These are phyloP conservation scores for Leptoteleia sp. DNA, from an alignment of 1,140 invertebrate species.

Conservation along the genomic window DNA sequence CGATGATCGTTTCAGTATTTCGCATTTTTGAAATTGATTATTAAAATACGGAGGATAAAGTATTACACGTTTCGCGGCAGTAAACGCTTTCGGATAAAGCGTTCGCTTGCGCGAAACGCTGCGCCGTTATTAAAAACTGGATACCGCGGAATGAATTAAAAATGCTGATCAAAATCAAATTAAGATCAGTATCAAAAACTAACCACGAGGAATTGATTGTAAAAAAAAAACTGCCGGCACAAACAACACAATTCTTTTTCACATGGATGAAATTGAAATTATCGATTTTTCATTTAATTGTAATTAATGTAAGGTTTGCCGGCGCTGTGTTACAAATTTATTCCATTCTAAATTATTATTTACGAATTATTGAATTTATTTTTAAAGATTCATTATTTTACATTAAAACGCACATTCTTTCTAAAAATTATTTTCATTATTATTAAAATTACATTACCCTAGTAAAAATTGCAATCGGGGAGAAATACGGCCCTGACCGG, in stretches of 20 bases:
- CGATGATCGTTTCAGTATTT: constrained; percentile 22
- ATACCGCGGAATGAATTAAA: constrained; percentile 29
- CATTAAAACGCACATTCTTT: no score
- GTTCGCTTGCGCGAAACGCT: background rate
- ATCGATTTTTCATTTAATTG: no score
- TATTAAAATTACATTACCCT: no score
- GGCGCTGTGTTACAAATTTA: no score
- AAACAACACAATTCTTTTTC: constrained; percentile 2
- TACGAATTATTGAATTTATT: no score
- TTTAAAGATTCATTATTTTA: no score
- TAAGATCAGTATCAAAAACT: constrained; percentile 22
- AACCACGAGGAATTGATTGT: background rate
- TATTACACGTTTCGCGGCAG: constrained; percentile 7
- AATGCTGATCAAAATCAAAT: constrained; percentile 29
- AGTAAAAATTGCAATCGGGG: no score
- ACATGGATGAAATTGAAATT: no score
- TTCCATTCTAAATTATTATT: no score
- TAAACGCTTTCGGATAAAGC: constrained; percentile 25
- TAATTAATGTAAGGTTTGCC: no score
- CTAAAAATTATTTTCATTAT: no score
- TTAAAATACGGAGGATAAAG: constrained; percentile 17
- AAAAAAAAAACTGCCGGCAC: background rate
- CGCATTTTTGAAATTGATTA: constrained; percentile 28
- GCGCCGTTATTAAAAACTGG: constrained; percentile 13
- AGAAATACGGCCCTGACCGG: no score